Percentiles rank a stretch among this genome's conserved stretches.
Conservation (phyloP, 2,797 vertebrate genomes). For the Cuniculus paca region DNA sequence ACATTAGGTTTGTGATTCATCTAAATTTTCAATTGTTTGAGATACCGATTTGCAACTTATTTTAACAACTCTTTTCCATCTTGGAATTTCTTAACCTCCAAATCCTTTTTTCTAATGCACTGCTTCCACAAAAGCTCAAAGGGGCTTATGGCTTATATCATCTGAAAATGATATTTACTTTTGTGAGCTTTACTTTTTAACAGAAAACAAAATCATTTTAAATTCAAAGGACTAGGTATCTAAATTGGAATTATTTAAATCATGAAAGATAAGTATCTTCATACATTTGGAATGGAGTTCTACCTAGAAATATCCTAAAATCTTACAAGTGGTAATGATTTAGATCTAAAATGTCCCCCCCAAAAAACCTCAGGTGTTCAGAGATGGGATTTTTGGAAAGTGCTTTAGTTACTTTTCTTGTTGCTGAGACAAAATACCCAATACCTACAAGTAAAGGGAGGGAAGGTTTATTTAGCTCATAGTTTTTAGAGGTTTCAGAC, state of each 20-base stretch:
- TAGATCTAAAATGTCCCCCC: not conserved
- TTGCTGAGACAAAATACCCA: too few species aligned
- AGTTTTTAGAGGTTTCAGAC: too few species aligned
- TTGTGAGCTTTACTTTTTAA: not conserved
- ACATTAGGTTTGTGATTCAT: not conserved
- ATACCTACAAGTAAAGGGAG: too few species aligned
- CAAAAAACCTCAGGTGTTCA: not conserved
- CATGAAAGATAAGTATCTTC: not conserved
- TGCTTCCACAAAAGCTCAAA: not conserved
- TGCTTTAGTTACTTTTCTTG: too few species aligned
- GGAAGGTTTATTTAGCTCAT: too few species aligned
- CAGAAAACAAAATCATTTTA: not conserved
- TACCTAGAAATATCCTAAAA: not conserved
- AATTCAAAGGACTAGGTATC: not conserved
- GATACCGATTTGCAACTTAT: not conserved
- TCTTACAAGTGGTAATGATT: not conserved
- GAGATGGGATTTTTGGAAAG: not conserved
- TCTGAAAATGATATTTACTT: not conserved
- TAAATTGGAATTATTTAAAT: conserved; percentile 16
- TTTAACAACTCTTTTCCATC: not conserved
- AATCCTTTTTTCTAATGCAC: not conserved
- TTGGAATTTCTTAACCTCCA: not conserved
- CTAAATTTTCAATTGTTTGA: not conserved
- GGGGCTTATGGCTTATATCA: not conserved
- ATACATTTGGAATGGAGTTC: not conserved